phyloP scores from a whole-genome alignment of 92 coral and sea anemone species.

The Bergia puertoricense region DNA sequence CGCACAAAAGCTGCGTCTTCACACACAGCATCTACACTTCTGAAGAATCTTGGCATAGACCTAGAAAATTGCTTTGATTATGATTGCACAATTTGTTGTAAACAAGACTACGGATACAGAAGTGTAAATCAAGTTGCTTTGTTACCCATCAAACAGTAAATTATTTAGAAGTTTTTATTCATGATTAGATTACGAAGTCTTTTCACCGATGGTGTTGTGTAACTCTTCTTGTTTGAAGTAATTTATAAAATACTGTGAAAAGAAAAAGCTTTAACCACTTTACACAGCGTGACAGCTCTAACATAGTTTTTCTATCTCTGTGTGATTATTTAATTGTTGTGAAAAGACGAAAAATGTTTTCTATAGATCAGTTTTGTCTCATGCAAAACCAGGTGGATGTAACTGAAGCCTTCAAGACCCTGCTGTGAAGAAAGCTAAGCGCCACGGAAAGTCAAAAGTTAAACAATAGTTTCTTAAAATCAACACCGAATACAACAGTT shows the following conservation, averaged over 20 bases:
- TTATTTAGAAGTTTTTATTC: not conserved
- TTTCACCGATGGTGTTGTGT: not conserved
- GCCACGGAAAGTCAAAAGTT: not conserved
- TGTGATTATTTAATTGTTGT: not conserved
- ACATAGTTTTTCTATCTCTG: not conserved
- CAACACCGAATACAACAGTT: not conserved
- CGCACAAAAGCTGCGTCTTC: too few species aligned
- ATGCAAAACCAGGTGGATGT: not conserved
- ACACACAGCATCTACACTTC: too few species aligned
- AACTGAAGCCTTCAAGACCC: not conserved
- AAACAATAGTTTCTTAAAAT: not conserved
- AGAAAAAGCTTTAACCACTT: not conserved
- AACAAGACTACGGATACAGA: not conserved
- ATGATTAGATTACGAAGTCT: not conserved
- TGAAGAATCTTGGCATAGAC: too few species aligned
- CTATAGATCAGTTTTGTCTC: not conserved
- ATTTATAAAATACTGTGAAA: not conserved
- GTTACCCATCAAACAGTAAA: not conserved
- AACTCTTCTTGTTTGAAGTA: not conserved
- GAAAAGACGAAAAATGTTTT: not conserved
- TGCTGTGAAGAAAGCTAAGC: constrained; percentile 22
- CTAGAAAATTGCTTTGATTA: not conserved
- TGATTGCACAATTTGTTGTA: not conserved
- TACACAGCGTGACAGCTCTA: not conserved
- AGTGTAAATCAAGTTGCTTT: not conserved